These are phyloP conservation scores for Limosa lapponica DNA, from an alignment of 2,797 vertebrate species.

Conservation along the genomic window DNA sequence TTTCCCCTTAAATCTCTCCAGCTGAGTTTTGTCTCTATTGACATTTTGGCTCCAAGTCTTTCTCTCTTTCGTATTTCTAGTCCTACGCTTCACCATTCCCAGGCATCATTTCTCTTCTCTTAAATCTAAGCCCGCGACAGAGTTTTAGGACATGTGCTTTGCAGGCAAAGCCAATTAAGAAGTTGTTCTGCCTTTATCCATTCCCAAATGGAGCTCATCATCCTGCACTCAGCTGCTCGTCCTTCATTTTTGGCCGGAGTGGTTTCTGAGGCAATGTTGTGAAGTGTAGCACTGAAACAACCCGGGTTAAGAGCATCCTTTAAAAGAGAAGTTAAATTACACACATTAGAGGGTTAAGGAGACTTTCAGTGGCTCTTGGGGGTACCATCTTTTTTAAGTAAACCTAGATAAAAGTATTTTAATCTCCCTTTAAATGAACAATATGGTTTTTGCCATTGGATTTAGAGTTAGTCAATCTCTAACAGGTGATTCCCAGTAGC, in stretches of 20 bases:
- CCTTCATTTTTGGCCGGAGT: background rate
- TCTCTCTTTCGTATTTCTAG: background rate
- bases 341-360: background rate
- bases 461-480: background rate
- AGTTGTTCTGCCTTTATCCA: background rate
- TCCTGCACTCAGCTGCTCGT: background rate
- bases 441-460: background rate
- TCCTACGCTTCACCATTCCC: background rate
- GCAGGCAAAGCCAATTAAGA: background rate
- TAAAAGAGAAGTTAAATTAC: background rate
- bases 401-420: background rate
- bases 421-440: background rate
- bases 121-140: background rate
- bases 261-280: background rate
- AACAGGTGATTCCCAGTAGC: background rate
- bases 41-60: background rate
- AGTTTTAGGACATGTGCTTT: background rate
- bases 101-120: background rate
- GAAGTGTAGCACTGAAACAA: background rate
- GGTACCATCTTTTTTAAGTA: background rate
- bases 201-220: background rate
- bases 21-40: background rate
- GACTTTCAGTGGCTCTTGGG: background rate
- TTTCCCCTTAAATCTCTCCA: background rate
- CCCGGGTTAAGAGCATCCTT: background rate